These are phyloP conservation scores for Atta colombica DNA, from an alignment of 1,140 invertebrate species.

Conservation along the genomic window DNA sequence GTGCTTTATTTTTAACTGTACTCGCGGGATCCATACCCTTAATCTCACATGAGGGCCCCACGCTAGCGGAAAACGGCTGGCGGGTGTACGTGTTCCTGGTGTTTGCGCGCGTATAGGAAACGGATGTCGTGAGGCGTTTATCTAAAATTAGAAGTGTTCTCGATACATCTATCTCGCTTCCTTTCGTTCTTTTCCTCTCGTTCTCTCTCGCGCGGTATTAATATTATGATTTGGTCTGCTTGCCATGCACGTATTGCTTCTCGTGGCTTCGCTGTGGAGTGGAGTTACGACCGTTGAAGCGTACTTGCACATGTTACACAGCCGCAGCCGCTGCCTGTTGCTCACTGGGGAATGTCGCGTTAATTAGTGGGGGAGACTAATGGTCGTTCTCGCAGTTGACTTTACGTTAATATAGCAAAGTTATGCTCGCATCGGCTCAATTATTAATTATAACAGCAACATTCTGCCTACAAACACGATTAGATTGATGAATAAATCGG, in stretches of 20 bases:
- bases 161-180: slow-evolving; percentile 24
- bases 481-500: too few relatives aligned
- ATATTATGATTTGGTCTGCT: slow-evolving; percentile 56
- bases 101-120: slow-evolving; percentile 34
- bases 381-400: slow-evolving; percentile 20
- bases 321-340: slow-evolving; percentile 39
- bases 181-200: background rate
- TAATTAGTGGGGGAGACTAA: slow-evolving; percentile 48
- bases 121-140: slow-evolving; percentile 50
- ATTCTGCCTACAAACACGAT: background rate
- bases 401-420: slow-evolving; percentile 1
- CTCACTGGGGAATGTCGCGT: slow-evolving; percentile 32
- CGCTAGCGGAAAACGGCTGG: slow-evolving; percentile 48
- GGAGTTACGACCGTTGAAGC: slow-evolving; percentile 53
- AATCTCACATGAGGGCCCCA: slow-evolving; percentile 21
- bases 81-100: slow-evolving; percentile 44
- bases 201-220: slow-evolving; percentile 31
- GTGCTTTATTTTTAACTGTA: slow-evolving; percentile 58
- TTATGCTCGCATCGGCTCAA: background rate
- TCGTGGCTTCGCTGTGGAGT: slow-evolving; percentile 29
- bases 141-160: slow-evolving; percentile 58
- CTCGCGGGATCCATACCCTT: slow-evolving; percentile 44
- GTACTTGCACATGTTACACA: slow-evolving; percentile 62
- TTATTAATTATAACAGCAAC: background rate
- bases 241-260: slow-evolving; percentile 43